Base-by-base conservation (phyloP, 2,113 vertebrate species). In the Tursiops truncatus region DNA sequence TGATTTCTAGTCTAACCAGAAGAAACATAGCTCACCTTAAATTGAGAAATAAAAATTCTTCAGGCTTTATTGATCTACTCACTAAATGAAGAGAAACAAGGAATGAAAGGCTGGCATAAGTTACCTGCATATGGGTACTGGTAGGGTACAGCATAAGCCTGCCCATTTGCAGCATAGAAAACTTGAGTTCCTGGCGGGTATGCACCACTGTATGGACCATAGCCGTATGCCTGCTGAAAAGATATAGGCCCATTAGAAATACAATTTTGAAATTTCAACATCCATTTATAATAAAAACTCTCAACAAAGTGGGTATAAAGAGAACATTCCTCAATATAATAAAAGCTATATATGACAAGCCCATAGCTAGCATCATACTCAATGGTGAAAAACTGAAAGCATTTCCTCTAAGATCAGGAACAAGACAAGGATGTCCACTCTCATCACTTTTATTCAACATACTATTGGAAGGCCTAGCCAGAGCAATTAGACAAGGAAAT, bases 91-190 rank as follows among this genome's bases (percentile, higher is more conserved):
- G 4, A 93, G 82, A 67, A 70, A 50, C 0, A 60, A 77, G 21
- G 15, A 14, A 47, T 6, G 0, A 58, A 85, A 12, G 44, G 58
- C 47, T 74, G 63, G 2, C 8, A 6, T 1, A 1, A 79, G 8
- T 98, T 98, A 99, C 99, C 99, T 99, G 98, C 98, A 95, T 98
- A 98, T 0, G 98, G 98, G 68, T 99, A 99, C 91, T 98, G 99
- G 71, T 98, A 99, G 67, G 99, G 98, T 82, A 98, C 82, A 10
- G 98, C 98, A 76, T 99, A 99, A 0, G 98, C 98, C 96, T 99
- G 99, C 68, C 99, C 98, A 0, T 95, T 99, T 17, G 98, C 98
- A 93, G 99, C 96, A 70, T 99, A 99, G 91, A 99, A 95, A 68
- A 99, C 96, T 58, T 98, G 99, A 89, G 98, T 94, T 85, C 98